phyloP scores from a whole-genome alignment of 2,797 vertebrate genomes.

The Peromyscus eremicus region DNA sequence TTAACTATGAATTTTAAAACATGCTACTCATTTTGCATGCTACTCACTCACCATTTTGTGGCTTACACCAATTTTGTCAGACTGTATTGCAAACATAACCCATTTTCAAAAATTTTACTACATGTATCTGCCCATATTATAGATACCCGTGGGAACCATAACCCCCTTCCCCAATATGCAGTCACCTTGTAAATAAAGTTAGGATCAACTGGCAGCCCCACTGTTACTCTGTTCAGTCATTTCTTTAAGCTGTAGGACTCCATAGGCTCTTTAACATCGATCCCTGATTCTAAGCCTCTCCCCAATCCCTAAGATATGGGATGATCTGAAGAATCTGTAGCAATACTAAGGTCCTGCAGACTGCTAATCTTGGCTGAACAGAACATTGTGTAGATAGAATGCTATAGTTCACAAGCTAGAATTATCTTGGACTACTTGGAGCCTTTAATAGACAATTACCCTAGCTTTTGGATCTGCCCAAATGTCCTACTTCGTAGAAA shows the following conservation, averaged over 20 bases:
- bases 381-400: not conserved
- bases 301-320: not conserved
- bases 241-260: not conserved
- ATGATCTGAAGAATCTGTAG: not conserved
- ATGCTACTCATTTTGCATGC: slow-evolving; percentile 5
- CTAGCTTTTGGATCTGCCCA: not conserved
- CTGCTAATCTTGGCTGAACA: not conserved
- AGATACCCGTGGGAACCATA: not conserved
- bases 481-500: not conserved
- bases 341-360: not conserved
- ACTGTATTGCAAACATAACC: not conserved
- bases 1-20: slow-evolving; percentile 18
- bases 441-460: not conserved
- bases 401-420: not conserved
- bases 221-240: not conserved
- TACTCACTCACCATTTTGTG: not conserved
- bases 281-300: not conserved
- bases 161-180: not conserved
- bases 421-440: not conserved
- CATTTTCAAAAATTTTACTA: not conserved
- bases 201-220: not conserved
- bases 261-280: too few species aligned
- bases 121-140: not conserved
- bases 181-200: not conserved
- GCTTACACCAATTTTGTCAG: not conserved